A percentile compares a stretch with the other conserved stretches of the same genome.
These are phyloP conservation scores for Leptopilina syphax DNA, from an alignment of 2,888 invertebrate genomes.

Conservation along the genomic window DNA sequence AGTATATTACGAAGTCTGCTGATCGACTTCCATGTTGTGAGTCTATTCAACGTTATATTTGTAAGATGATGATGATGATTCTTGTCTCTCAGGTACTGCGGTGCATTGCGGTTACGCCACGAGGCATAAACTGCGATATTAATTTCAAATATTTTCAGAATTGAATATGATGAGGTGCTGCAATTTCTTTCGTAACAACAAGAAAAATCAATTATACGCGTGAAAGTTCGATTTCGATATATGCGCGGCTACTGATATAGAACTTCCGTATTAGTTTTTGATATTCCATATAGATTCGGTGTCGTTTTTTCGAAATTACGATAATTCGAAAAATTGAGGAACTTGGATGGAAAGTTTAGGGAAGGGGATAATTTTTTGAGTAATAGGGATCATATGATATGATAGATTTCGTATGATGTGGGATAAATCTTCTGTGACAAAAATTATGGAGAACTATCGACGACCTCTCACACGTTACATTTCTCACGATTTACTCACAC, in stretches of 20 bases:
- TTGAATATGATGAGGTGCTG: background rate
- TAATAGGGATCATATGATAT: too few species aligned
- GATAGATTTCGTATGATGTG: too few species aligned
- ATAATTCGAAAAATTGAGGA: too few species aligned
- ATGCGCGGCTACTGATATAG: background rate
- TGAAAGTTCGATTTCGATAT: background rate
- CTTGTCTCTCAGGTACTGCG: background rate
- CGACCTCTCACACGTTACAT: background rate
- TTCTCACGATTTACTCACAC: slow-evolving; percentile 22
- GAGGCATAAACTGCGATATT: slow-evolving; percentile 4
- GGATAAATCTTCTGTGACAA: too few species aligned
- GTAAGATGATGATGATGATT: background rate
- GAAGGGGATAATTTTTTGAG: too few species aligned
- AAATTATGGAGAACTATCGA: too few species aligned
- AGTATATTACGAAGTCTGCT: slow-evolving; percentile 9
- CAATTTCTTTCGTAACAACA: background rate
- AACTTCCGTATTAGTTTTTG: too few species aligned
- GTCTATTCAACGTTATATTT: background rate
- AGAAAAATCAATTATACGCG: background rate
- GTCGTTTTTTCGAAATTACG: too few species aligned
- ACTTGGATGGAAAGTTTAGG: too few species aligned
- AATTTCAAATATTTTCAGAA: slow-evolving; percentile 4
- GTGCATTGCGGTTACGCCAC: slow-evolving; percentile 21
- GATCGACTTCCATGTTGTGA: slow-evolving; percentile 16
- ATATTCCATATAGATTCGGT: too few species aligned